Percentiles rank a stretch among this genome's conserved stretches.
Conservation (phyloP, 2,113 vertebrate species). For the Calonectris borealis region DNA sequence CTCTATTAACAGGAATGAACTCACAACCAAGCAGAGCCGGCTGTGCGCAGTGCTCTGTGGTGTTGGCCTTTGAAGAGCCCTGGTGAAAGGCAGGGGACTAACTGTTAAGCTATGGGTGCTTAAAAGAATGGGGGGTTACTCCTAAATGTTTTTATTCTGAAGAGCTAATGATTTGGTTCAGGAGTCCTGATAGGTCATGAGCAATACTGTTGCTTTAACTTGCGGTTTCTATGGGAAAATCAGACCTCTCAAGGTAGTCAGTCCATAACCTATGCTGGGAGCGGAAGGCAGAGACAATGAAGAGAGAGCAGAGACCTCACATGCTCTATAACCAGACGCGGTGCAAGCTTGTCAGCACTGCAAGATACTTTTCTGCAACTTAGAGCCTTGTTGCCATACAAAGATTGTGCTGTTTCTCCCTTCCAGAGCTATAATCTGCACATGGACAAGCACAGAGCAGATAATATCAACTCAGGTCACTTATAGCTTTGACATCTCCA, state of each 20-base stretch:
- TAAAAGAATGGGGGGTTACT: neutral
- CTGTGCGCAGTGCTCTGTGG: neutral
- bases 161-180: neutral
- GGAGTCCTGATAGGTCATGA: neutral
- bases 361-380: neutral
- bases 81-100: neutral
- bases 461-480: neutral
- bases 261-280: fast-evolving
- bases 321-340: neutral
- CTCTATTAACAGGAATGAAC: neutral
- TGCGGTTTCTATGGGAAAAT: neutral
- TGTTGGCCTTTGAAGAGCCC: neutral
- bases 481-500: neutral
- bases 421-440: neutral
- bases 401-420: neutral
- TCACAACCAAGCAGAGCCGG: neutral
- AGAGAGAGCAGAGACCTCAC: neutral
- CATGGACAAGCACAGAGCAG: neutral
- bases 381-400: neutral
- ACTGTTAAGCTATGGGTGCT: neutral
- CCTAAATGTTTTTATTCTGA: neutral
- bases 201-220: neutral
- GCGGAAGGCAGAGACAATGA: neutral
- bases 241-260: neutral
- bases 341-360: neutral